Evolutionary conservation across 2,888 invertebrate genomes (phyloP), one percentile per base, ranked within the genome.

Genomic region (Melanophora roralis): DNA sequence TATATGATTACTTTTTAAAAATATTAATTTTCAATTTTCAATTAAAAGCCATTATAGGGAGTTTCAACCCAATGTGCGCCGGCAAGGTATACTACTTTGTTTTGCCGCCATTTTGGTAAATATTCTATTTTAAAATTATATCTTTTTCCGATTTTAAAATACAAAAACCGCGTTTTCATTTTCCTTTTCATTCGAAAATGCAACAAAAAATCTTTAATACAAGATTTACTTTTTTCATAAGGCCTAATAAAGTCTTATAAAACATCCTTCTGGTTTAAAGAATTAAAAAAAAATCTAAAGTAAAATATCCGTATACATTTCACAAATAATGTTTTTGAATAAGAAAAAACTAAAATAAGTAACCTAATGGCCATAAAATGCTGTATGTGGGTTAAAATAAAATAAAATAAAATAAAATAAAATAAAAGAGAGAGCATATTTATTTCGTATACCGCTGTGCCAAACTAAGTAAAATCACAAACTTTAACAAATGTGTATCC

Each of bases 401-500:
- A 64, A 47, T 65, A 40, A 68, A 76, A n/a, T n/a, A n/a, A 64
- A 64, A 7, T 57, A 19, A 51, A 71, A 65, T 57, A 27, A 21
- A 74, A 27, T 14, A n/a, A 9, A n/a, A 51, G 49, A 19, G 9
- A 49, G 3, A 71, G 34, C 49, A 14, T 45, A 64, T 64, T 72
- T 78, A 67, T n/a, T n/a, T n/a, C n/a, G 38, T 59, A 79, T 73
- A 76, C 80, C 68, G 80, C 76, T 80, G 80, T 80, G 80, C 80
- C 76, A n/a, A n/a, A n/a, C n/a, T n/a, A n/a, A n/a, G n/a, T 80
- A 73, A 73, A 72, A 76, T 80, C 55, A 64, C 80, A 76, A 80
- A 76, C 80, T 76, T 80, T 80, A 80, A 73, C 51, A 76, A 80
- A 80, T 80, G 80, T 80, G 80, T 53, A 80, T 73, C 38, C 80